Conservation (phyloP, 2,797 vertebrate genomes). For the Lepilemur ruficaudatus region DNA sequence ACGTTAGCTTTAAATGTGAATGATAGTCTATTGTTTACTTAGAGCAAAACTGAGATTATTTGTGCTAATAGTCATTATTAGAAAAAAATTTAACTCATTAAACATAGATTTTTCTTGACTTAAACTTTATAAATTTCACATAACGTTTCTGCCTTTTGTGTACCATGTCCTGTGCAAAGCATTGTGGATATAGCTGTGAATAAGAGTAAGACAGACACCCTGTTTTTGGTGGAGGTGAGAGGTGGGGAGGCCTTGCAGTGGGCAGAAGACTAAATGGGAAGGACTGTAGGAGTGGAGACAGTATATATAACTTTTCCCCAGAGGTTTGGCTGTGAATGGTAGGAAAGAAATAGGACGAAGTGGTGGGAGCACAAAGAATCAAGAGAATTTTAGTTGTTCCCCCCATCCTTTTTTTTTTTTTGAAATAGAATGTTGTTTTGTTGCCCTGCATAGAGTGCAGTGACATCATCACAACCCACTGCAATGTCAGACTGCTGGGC, state of each 20-base stretch:
- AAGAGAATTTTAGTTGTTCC: slow-evolving; percentile 27
- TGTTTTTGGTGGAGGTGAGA: not conserved
- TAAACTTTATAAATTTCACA: not conserved
- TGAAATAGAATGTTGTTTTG: too few relatives aligned
- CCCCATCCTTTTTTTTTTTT: too few relatives aligned
- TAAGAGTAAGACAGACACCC: not conserved
- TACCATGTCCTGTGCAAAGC: not conserved
- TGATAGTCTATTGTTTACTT: not conserved
- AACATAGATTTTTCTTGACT: not conserved
- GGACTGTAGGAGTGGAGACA: not conserved
- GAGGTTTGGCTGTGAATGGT: not conserved
- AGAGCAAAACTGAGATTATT: slow-evolving; percentile 34
- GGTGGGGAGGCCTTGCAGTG: not conserved
- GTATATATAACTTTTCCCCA: not conserved
- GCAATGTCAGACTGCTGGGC: too few relatives aligned
- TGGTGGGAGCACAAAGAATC: not conserved
- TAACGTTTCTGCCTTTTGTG: not conserved
- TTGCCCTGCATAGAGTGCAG: too few relatives aligned
- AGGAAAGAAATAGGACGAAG: not conserved
- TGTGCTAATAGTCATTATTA: not conserved
- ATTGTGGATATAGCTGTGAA: not conserved
- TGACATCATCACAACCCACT: too few relatives aligned
- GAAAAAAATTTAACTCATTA: not conserved
- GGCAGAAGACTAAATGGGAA: not conserved
- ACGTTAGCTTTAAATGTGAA: not conserved